Evolutionary conservation across 2,797 vertebrate species (phyloP).

Genomic region (Danio jaintianensis): DNA sequence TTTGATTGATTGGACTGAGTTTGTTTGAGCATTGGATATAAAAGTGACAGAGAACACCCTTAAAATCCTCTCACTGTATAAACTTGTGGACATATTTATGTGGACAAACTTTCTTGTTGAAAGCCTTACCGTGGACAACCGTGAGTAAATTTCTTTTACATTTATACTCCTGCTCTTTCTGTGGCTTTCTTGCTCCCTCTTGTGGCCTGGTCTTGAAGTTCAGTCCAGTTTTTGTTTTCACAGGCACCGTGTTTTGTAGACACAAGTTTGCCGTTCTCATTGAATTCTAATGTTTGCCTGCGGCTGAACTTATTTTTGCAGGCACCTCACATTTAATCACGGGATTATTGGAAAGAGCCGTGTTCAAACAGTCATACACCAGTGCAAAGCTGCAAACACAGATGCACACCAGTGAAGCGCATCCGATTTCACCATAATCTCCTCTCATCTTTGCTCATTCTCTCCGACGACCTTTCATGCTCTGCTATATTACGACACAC

Average conservation of each 20-base stretch:
- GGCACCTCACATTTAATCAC: slow-evolving; percentile 40
- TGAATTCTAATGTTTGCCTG: slow-evolving; percentile 35
- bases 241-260: background rate
- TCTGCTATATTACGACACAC: background rate
- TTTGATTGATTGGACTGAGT: slow-evolving; percentile 25
- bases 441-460: slow-evolving; percentile 19
- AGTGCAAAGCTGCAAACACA: slow-evolving; percentile 36
- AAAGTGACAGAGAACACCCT: slow-evolving; percentile 17
- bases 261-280: background rate
- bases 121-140: slow-evolving; percentile 4
- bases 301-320: slow-evolving; percentile 15
- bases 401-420: slow-evolving; percentile 24
- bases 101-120: slow-evolving; percentile 15
- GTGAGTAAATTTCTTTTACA: slow-evolving; percentile 1
- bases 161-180: background rate
- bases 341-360: slow-evolving; percentile 33
- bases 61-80: slow-evolving; percentile 25
- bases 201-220: slow-evolving; percentile 13
- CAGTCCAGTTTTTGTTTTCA: slow-evolving; percentile 15
- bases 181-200: slow-evolving; percentile 56
- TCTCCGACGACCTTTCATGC: slow-evolving; percentile 41
- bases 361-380: slow-evolving; percentile 38
- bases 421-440: slow-evolving; percentile 29
- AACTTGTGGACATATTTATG: slow-evolving; percentile 21
- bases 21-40: slow-evolving; percentile 22